Evolutionary conservation across 2,113 vertebrate genomes (phyloP).

Genomic region (Elanoides forficatus): DNA sequence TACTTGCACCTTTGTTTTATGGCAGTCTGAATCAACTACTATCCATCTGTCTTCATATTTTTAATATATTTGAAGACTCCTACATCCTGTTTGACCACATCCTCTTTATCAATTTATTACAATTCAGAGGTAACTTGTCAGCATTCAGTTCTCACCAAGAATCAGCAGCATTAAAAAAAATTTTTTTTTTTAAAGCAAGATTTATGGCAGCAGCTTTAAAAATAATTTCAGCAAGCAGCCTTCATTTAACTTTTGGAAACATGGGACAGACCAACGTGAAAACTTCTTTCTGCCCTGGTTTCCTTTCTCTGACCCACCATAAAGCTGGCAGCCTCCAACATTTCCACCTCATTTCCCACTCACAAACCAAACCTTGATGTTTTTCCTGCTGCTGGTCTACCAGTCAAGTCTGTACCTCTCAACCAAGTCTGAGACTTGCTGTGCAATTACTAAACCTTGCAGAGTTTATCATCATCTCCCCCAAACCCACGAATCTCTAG

Average conservation of each 20-base stretch:
- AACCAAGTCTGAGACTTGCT: neutral
- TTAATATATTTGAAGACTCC: neutral
- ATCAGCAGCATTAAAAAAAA: neutral
- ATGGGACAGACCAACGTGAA: rapidly evolving
- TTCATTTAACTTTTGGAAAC: neutral
- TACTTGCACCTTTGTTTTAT: neutral
- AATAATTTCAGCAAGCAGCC: neutral
- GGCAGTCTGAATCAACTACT: neutral
- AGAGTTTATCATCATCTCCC: neutral
- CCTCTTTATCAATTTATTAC: neutral
- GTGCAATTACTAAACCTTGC: neutral
- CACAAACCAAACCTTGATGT: neutral
- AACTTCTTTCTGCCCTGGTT: neutral
- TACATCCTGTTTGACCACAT: neutral
- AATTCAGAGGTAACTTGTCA: neutral
- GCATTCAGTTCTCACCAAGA: neutral
- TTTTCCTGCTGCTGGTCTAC: neutral
- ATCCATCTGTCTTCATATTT: neutral
- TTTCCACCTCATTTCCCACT: neutral
- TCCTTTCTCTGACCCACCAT: neutral
- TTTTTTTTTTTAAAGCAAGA: neutral
- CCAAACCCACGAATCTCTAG: rapidly evolving
- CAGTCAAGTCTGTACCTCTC: neutral
- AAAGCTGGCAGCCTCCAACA: neutral
- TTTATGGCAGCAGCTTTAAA: neutral